A percentile compares a stretch with the other conserved stretches of the same genome.
Evolutionary conservation across 1,140 invertebrate species (phyloP).

Genomic region (Saxidomus purpurata): DNA sequence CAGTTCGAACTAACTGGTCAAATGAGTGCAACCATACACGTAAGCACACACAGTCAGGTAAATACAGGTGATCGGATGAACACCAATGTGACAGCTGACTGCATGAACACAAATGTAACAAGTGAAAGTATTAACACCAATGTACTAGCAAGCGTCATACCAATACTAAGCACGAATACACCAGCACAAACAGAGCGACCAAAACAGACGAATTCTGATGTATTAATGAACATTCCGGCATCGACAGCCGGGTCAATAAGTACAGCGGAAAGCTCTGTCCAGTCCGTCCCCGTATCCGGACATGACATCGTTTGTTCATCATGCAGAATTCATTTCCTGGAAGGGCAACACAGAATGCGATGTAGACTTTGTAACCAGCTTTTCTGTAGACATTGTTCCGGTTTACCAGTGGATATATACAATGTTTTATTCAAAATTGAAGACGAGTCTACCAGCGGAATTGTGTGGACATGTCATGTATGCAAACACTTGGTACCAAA

Average conservation of each 20-base stretch:
- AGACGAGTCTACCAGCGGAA: neutral
- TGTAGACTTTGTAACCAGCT: neutral
- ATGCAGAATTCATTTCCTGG: neutral
- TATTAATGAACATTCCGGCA: no score
- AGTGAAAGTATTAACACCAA: no score
- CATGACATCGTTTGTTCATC: neutral
- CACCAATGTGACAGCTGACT: neutral
- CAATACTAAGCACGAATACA: no score
- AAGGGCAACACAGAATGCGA: neutral
- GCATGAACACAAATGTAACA: no score
- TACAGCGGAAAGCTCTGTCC: neutral
- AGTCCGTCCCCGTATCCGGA: neutral
- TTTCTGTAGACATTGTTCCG: neutral
- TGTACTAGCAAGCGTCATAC: no score
- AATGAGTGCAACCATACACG: neutral
- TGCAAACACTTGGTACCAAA: neutral
- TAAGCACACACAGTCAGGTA: neutral
- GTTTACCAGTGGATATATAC: neutral
- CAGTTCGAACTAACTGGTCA: neutral
- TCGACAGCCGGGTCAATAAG: no score
- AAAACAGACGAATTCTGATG: no score
- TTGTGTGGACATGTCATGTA: neutral
- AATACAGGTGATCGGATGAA: neutral
- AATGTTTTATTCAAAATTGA: neutral
- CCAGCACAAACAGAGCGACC: no score